A percentile compares a stretch with the other conserved stretches of the same genome.
Evolutionary conservation across 2,888 invertebrate genomes (phyloP).

Genomic region (Dryobotodes eremita): DNA sequence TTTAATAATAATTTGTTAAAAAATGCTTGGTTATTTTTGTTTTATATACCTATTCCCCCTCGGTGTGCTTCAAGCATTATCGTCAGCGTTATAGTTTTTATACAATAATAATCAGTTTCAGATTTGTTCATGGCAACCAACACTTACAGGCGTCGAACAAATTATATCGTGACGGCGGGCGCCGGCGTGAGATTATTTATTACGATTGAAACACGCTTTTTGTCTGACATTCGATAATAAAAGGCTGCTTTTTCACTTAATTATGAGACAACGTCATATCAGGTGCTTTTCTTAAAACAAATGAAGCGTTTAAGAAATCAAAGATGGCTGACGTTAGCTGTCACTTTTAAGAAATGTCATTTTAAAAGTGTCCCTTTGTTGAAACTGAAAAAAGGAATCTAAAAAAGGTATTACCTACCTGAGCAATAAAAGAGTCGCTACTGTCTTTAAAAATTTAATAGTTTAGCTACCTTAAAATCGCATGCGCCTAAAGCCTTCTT

Average conservation of each 20-base stretch:
- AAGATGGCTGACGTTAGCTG: conserved; percentile 23
- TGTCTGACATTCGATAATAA: conserved; percentile 51
- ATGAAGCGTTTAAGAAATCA: conserved; percentile 9
- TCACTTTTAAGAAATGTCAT: background rate
- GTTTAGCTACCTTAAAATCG: conserved; percentile 7
- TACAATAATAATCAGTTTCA: conserved; percentile 67
- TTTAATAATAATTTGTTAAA: background rate
- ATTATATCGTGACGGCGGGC: conserved; percentile 53
- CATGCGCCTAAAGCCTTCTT: background rate
- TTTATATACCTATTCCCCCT: too few species aligned
- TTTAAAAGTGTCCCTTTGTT: background rate
- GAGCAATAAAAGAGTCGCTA: background rate
- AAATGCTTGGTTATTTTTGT: too few species aligned
- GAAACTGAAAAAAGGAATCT: background rate
- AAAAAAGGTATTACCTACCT: background rate
- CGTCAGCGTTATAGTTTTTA: conserved; percentile 56
- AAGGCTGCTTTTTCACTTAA: conserved; percentile 46
- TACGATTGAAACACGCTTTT: conserved; percentile 51
- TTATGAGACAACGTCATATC: conserved; percentile 30
- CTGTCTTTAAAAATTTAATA: conserved; percentile 10
- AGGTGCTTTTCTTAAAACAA: conserved; percentile 6
- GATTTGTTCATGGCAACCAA: conserved; percentile 47
- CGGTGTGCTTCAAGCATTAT: conserved; percentile 48
- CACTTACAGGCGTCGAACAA: conserved; percentile 56
- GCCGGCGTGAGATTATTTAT: conserved; percentile 61